Conservation (phyloP, 2,888 invertebrate species). For the Mythimna pallens region DNA sequence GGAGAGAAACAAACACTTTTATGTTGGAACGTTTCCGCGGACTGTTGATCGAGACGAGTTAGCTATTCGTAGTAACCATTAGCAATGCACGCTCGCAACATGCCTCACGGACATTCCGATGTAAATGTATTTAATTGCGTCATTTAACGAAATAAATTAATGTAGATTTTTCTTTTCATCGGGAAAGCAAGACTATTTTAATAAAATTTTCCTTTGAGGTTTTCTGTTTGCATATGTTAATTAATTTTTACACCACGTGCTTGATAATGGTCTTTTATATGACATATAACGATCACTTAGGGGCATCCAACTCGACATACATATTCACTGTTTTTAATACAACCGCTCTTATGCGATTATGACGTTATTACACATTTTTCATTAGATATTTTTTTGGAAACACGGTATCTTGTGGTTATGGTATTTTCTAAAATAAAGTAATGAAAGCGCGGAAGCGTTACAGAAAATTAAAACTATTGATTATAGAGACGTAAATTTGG, state of each 20-base stretch:
- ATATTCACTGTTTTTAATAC: too few relatives aligned
- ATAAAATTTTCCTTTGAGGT: slow-evolving; percentile 20
- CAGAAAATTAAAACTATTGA: too few relatives aligned
- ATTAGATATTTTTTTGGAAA: too few relatives aligned
- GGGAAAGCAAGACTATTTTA: slow-evolving; percentile 8
- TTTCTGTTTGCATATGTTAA: slow-evolving; percentile 18
- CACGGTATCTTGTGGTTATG: too few relatives aligned
- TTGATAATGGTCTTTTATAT: too few relatives aligned
- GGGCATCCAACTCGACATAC: too few relatives aligned
- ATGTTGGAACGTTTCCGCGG: slow-evolving; percentile 33
- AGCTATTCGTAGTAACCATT: slow-evolving; percentile 57
- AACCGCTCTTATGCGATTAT: too few relatives aligned
- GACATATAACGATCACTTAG: too few relatives aligned
- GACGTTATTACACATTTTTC: too few relatives aligned
- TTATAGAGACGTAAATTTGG: too few relatives aligned
- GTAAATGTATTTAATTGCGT: slow-evolving; percentile 68
- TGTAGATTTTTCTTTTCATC: slow-evolving; percentile 34
- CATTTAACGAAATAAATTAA: slow-evolving; percentile 52
- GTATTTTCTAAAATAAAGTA: too few relatives aligned
- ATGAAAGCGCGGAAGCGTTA: too few relatives aligned
- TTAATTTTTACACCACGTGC: slow-evolving; percentile 5
- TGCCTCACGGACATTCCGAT: slow-evolving; percentile 51
- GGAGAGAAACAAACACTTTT: slow-evolving; percentile 51
- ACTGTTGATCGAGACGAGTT: slow-evolving; percentile 52
- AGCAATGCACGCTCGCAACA: slow-evolving; percentile 46